Evolutionary conservation across 1,140 invertebrate species (phyloP), one percentile per base, ranked within the genome.

Genomic region (Procambarus clarkii): DNA sequence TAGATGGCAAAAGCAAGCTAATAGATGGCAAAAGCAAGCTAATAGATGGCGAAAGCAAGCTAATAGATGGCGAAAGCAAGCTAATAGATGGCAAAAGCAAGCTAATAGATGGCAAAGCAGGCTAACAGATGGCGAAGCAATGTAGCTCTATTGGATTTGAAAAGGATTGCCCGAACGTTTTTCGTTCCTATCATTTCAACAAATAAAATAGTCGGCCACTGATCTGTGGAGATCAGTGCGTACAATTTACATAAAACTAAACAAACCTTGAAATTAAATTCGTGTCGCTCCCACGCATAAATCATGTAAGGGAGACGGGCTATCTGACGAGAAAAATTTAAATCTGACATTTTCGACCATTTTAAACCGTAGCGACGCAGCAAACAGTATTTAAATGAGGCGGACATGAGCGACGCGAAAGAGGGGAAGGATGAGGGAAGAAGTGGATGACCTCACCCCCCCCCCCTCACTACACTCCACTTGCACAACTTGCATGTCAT

Each of bases 191-290:
- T 34, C 34, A 34, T 34, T 50, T 80, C 7, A 50, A 4, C 50
- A 21, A 50, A 80, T 45, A 80, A 7, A 80, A 18, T 24, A 50
- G 18, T 3, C 15, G 46, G 46, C 7, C 45, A 50, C 11, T 45
- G 78, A 50, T 46, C 21, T 45, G 46, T 46, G 78, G 76, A 34
- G 76, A 48, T 78, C 4, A 15, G 24, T 9, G 44, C 13, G 76
- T 78, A 44, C 76, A 78, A 69, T 82, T 82, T 82, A 24, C 80
- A 82, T 82, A 82, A 60, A 82, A 45, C 24, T 60, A 82, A 82
- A 82, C 60, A 60, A 82, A 60, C 80, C 80, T 82, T 64, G 80
- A 82, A 60, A 60, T 82, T 64, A 82, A 82, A 60, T 82, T 44
- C 54, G 80, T 60, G 60, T 82, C 54, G 60, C 60, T 82, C 21